Evolutionary conservation across 2,888 invertebrate species (phyloP).

Genomic region (Chymomyza fuscimana): DNA sequence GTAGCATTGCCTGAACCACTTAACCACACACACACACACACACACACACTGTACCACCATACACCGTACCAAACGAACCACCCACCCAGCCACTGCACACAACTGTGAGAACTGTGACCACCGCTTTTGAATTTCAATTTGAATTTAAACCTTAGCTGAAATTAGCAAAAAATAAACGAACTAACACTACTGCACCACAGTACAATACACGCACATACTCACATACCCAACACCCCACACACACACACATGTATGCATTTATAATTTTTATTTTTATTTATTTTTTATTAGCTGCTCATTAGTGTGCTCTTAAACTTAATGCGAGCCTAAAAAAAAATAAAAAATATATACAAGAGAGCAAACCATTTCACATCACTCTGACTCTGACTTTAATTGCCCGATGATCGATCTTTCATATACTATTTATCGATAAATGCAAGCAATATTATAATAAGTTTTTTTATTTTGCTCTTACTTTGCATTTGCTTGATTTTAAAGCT

Average conservation of each 20-base stretch:
- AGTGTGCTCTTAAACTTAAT: no score
- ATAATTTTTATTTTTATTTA: neutral
- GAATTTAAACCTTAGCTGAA: conserved; percentile 20
- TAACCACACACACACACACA: conserved; percentile 18
- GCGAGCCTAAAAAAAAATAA: no score
- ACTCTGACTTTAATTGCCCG: neutral
- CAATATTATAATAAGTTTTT: conserved; percentile 4
- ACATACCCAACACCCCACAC: no score
- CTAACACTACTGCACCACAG: conserved; percentile 8
- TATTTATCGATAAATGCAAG: neutral
- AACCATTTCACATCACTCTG: neutral
- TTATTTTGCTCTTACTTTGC: conserved; percentile 4
- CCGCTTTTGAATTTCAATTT: conserved; percentile 52
- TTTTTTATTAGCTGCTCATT: neutral
- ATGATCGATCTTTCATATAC: neutral
- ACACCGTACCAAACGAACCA: conserved; percentile 23
- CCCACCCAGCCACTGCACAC: conserved; percentile 39
- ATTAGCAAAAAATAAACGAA: neutral
- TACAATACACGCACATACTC: conserved; percentile 11
- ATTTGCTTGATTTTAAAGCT: neutral
- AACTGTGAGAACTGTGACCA: conserved; percentile 52
- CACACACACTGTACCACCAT: neutral
- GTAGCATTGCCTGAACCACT: neutral
- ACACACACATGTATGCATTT: conserved; percentile 5
- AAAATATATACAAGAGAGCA: neutral